Conservation (phyloP, 2,888 invertebrate species). For the Drepana falcataria region DNA sequence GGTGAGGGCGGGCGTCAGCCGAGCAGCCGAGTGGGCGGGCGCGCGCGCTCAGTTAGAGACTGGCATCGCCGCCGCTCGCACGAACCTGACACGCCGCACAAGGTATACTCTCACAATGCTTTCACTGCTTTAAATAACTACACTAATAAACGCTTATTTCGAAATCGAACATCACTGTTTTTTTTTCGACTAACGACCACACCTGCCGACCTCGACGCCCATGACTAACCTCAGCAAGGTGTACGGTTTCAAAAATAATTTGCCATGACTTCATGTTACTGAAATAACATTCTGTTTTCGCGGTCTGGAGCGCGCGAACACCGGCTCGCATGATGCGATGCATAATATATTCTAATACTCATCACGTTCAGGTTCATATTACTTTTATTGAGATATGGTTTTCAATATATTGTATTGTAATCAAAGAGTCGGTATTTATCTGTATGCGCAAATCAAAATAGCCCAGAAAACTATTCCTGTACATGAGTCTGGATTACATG, state of each 20-base stretch:
- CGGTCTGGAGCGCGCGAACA: background rate
- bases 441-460: constrained; percentile 22
- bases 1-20: constrained; percentile 50
- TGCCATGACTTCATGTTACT: constrained; percentile 64
- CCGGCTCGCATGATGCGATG: background rate
- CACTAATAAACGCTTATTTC: constrained; percentile 66
- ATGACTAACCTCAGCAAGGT: constrained; percentile 66
- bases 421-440: background rate
- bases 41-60: constrained; percentile 62
- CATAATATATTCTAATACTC: background rate
- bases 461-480: constrained; percentile 43
- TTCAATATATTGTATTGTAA: background rate
- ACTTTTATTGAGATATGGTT: too few species aligned
- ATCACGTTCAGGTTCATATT: background rate
- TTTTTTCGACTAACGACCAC: constrained; percentile 46
- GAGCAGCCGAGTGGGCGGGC: constrained; percentile 50
- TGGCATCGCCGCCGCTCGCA: constrained; percentile 74
- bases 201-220: constrained; percentile 56
- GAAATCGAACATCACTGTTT: constrained; percentile 30
- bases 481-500: constrained; percentile 44
- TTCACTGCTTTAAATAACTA: constrained; percentile 60
- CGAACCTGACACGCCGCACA: constrained; percentile 72
- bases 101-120: constrained; percentile 54
- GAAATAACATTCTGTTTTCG: constrained; percentile 50
- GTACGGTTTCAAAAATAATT: constrained; percentile 68